These are phyloP conservation scores for Patella depressa DNA, from an alignment of 2,888 invertebrate species.

Conservation along the genomic window DNA sequence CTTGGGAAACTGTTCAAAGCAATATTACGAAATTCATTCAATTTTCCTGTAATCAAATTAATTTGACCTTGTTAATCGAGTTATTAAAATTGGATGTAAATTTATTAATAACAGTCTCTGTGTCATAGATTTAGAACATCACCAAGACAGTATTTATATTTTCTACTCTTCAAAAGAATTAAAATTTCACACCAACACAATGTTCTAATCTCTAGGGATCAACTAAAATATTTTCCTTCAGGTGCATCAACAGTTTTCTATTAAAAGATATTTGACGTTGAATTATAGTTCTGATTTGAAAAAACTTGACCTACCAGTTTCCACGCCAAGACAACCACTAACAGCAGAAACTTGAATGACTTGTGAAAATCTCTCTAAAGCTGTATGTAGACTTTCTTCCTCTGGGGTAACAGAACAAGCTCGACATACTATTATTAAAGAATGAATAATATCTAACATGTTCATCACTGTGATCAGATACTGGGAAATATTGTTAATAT, in stretches of 20 bases:
- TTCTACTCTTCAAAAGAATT: too few relatives aligned
- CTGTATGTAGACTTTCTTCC: conserved; percentile 74
- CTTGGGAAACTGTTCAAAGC: conserved; percentile 32
- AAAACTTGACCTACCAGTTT: conserved; percentile 75
- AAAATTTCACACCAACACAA: too few relatives aligned
- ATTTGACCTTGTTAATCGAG: too few relatives aligned
- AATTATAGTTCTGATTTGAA: too few relatives aligned
- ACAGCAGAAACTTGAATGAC: conserved; percentile 85
- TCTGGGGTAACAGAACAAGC: conserved; percentile 22
- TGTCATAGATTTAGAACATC: too few relatives aligned
- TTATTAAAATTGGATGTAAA: too few relatives aligned
- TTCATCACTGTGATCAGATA: conserved; percentile 33
- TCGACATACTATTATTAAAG: conserved; percentile 7
- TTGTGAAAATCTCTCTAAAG: conserved; percentile 86
- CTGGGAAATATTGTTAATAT: conserved; percentile 32
- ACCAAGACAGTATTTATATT: too few relatives aligned
- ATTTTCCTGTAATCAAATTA: conserved; percentile 27
- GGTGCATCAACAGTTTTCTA: too few relatives aligned
- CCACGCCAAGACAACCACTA: conserved; percentile 85
- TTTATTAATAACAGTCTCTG: too few relatives aligned
- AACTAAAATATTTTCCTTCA: too few relatives aligned
- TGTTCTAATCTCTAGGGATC: too few relatives aligned
- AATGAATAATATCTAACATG: conserved; percentile 17
- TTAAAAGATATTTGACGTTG: too few relatives aligned
- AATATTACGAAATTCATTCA: conserved; percentile 34